Evolutionary conservation across 2,888 invertebrate genomes (phyloP), one percentile per base, ranked within the genome.

Genomic region (Agonopterix subpropinquella): DNA sequence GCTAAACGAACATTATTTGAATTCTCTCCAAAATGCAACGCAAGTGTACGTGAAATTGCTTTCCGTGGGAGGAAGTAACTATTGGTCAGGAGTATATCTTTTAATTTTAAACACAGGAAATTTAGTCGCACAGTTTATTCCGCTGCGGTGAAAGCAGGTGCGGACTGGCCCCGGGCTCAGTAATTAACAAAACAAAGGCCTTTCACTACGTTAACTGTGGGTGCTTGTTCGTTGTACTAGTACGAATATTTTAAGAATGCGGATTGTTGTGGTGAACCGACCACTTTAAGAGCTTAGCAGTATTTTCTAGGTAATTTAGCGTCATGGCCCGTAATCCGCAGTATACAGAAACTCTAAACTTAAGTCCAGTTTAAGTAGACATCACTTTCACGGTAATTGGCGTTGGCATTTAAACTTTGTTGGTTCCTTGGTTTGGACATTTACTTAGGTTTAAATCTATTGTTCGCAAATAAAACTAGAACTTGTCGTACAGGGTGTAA

Each of bases 171-270:
- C 62, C 65, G 67, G 68, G 71, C 71, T 65, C 70, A 68, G 78
- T 80, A 82, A 81, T 81, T 82, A 82, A 81, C 80, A 78, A 80
- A 79, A 81, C 80, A 80, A 80, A 80, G 73, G 74, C 73, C 72
- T 76, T 76, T 73, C 77, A 71, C 72, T 67, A 68, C 75, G 73
- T 73, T 8, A 42, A 42, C 11, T 11, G 13, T 42, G n/a, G 8
- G 11, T 11, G 11, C 42, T 8, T 8, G 8, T n/a, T 42, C 11
- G 8, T n/a, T 75, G 65, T 70, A 70, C 72, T 70, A 68, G 67
- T 68, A 71, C 10, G 10, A 15, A 8, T 28, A 44, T 28, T 28
- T 44, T 44, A 44, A 44, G 68, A 70, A 70, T 63, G 62, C 56
- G 59, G 64, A 70, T 70, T 70, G 67, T 72, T 70, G 64, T 64